These are phyloP conservation scores for Daktulosphaira vitifoliae DNA, from an alignment of 1,140 invertebrate species.

Conservation along the genomic window DNA sequence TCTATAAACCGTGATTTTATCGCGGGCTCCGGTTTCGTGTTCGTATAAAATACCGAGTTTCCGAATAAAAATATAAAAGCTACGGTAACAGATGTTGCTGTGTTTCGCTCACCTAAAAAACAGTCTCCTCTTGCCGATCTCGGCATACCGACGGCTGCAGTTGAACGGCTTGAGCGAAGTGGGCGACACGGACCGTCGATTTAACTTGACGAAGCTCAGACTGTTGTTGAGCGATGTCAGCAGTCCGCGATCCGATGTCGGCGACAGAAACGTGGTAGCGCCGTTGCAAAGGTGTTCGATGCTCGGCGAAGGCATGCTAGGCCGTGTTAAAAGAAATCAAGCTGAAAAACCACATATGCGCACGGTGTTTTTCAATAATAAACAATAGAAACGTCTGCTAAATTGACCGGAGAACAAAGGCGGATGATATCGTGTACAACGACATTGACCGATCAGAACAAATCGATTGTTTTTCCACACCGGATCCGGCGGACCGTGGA, in stretches of 20 bases:
- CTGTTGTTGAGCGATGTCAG: conserved; percentile 14
- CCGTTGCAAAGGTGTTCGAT: conserved; percentile 31
- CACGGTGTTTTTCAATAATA: not conserved
- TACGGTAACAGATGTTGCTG: too few relatives aligned
- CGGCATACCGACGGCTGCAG: conserved; percentile 22
- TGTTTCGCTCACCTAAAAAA: conserved; percentile 20
- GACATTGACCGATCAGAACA: conserved; percentile 10
- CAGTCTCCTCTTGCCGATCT: conserved; percentile 16
- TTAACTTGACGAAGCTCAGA: conserved; percentile 24
- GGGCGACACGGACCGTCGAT: conserved; percentile 19
- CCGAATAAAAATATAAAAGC: not conserved
- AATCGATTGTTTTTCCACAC: conserved; percentile 9
- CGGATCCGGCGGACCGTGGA: conserved; percentile 4
- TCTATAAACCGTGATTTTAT: too few relatives aligned
- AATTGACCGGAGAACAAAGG: too few relatives aligned
- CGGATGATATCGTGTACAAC: not conserved
- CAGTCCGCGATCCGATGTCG: conserved; percentile 17
- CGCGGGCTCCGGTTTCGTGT: too few relatives aligned
- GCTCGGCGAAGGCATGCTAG: conserved; percentile 25
- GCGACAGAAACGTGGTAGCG: conserved; percentile 25
- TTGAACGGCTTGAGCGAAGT: conserved; percentile 21
- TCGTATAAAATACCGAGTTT: not conserved
- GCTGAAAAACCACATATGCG: conserved; percentile 10
- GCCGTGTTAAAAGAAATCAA: not conserved
- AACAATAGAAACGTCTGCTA: too few relatives aligned